Evolutionary conservation across 2,113 vertebrate species (phyloP).

Genomic region (Atractosteus spatula): DNA sequence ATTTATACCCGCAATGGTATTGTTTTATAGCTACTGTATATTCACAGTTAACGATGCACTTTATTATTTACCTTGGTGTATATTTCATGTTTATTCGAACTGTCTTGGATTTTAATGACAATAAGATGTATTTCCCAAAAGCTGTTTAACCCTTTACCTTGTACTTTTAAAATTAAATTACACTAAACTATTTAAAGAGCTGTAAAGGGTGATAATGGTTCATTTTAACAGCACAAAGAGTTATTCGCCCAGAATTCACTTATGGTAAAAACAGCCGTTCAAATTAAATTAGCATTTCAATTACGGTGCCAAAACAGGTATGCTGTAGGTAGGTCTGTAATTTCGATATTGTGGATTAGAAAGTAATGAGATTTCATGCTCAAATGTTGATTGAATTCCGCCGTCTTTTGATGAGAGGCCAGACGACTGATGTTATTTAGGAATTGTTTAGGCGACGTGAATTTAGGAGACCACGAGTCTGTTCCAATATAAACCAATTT

Average conservation of each 20-base stretch:
- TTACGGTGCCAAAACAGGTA: conserved; percentile 22
- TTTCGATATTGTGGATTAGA: conserved; percentile 51
- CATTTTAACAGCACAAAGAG: conserved; percentile 14
- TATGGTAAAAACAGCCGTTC: conserved; percentile 12
- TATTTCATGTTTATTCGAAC: no score
- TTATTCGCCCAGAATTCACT: neutral
- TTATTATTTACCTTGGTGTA: no score
- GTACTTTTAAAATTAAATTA: no score
- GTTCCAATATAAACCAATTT: conserved; percentile 49
- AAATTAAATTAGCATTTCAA: conserved; percentile 54
- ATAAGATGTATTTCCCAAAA: no score
- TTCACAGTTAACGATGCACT: no score
- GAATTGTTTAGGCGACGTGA: conserved; percentile 40
- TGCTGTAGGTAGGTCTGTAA: conserved; percentile 37
- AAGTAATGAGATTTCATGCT: conserved; percentile 38
- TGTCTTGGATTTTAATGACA: no score
- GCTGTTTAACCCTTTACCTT: no score
- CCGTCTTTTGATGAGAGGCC: conserved; percentile 19
- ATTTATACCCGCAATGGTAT: no score
- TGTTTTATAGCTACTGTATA: no score
- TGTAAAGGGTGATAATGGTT: conserved; percentile 41
- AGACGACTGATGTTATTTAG: conserved; percentile 30
- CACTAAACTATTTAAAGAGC: conserved; percentile 23
- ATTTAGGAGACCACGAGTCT: conserved; percentile 45
- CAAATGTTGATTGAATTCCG: conserved; percentile 42